Percentiles rank a stretch among this genome's conserved stretches.
phyloP scores from a whole-genome alignment of 2,113 vertebrate genomes.

The Sinocyclocheilus grahami region DNA sequence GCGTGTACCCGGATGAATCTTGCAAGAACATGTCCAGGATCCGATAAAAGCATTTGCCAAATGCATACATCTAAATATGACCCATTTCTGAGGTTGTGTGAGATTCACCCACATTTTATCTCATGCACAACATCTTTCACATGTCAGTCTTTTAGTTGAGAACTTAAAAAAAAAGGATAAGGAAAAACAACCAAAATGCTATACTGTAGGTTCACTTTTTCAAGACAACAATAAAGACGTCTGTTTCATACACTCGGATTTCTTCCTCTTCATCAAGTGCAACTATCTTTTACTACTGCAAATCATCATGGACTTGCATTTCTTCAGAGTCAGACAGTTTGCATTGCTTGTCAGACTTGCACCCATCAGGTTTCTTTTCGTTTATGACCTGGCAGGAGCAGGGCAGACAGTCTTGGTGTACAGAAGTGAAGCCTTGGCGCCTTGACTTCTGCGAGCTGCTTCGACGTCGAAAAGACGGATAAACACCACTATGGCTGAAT shows the following conservation, averaged over 20 bases:
- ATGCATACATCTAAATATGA: not conserved
- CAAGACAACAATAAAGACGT: not conserved
- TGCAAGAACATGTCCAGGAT: not conserved
- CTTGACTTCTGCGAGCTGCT: not conserved
- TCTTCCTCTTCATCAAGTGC: not conserved
- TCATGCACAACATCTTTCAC: not conserved
- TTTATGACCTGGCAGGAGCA: not conserved
- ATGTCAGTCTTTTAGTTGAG: not conserved
- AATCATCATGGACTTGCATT: not conserved
- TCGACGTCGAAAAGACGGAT: not conserved
- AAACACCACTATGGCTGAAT: not conserved
- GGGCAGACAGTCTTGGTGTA: not conserved
- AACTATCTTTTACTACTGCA: not conserved
- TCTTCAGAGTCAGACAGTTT: not conserved
- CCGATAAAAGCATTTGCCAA: not conserved
- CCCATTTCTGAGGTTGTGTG: not conserved
- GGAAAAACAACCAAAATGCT: too few relatives aligned
- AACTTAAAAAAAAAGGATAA: not conserved
- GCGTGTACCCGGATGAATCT: not conserved
- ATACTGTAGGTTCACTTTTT: not conserved
- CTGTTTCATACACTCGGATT: not conserved
- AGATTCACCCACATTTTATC: not conserved
- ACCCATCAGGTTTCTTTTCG: not conserved
- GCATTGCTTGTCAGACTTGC: not conserved
- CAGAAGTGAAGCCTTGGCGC: rapidly evolving